Conservation (phyloP, 2,888 invertebrate species). For the Zaprionus obscuricornis region DNA sequence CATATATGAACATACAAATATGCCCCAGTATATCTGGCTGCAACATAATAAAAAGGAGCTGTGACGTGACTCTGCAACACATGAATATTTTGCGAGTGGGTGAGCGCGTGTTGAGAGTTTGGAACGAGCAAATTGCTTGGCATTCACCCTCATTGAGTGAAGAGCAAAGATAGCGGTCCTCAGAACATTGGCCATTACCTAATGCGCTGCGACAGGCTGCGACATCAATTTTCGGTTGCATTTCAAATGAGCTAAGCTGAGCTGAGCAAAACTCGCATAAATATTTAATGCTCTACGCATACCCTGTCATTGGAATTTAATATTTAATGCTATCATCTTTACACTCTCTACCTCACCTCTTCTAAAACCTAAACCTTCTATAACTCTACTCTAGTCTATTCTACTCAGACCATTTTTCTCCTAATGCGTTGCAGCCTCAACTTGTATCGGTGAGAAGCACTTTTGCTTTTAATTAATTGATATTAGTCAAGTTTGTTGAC, state of each 20-base stretch:
- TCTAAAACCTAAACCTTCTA: background rate
- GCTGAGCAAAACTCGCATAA: slow-evolving; percentile 35
- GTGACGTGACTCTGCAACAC: slow-evolving; percentile 47
- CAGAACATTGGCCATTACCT: slow-evolving; percentile 62
- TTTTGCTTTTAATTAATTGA: slow-evolving; percentile 74
- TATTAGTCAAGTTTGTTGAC: slow-evolving; percentile 50
- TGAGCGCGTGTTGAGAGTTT: slow-evolving; percentile 57
- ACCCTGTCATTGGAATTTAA: slow-evolving; percentile 49
- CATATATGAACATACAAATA: slow-evolving; percentile 6
- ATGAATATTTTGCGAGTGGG: slow-evolving; percentile 61
- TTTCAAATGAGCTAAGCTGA: slow-evolving; percentile 62
- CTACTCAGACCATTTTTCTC: too few species aligned
- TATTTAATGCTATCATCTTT: slow-evolving; percentile 58
- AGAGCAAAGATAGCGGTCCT: slow-evolving; percentile 29
- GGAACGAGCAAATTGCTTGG: slow-evolving; percentile 38
- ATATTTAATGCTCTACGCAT: slow-evolving; percentile 52
- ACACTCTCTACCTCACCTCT: slow-evolving; percentile 4
- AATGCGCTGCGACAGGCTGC: slow-evolving; percentile 63
- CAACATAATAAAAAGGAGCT: slow-evolving; percentile 62
- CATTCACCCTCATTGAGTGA: slow-evolving; percentile 16
- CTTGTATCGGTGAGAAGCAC: slow-evolving; percentile 36
- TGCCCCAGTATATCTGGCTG: slow-evolving; percentile 9
- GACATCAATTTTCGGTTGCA: slow-evolving; percentile 77
- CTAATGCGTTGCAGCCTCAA: slow-evolving; percentile 1
- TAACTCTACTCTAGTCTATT: too few species aligned